Percentiles rank a stretch among this genome's conserved stretches.
These are phyloP conservation scores for Mimas tiliae DNA, from an alignment of 2,888 invertebrate species.

Conservation along the genomic window DNA sequence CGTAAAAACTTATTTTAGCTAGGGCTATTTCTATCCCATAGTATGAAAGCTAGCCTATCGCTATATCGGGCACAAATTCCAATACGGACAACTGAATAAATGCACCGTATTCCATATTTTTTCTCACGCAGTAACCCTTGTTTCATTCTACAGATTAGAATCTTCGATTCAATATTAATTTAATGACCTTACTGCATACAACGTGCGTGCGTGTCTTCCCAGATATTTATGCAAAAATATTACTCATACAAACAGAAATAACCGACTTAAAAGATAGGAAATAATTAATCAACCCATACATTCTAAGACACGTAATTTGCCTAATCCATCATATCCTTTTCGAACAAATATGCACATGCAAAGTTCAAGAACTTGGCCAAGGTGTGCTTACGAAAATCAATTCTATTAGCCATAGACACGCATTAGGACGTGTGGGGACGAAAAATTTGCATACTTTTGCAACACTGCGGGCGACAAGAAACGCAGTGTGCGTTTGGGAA, in stretches of 20 bases:
- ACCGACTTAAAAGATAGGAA: conserved; percentile 54
- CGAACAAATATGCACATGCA: conserved; percentile 19
- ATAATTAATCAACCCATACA: conserved; percentile 67
- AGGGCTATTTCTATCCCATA: too few species aligned
- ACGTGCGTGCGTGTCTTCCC: conserved; percentile 37
- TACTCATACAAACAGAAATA: conserved; percentile 48
- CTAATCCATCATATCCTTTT: conserved; percentile 62
- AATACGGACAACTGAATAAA: background rate
- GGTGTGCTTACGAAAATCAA: background rate
- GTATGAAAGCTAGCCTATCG: too few species aligned
- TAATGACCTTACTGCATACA: conserved; percentile 24
- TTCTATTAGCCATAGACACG: conserved; percentile 5
- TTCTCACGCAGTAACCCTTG: conserved; percentile 19
- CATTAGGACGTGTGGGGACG: conserved; percentile 12
- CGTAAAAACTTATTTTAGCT: too few species aligned
- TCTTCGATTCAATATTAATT: conserved; percentile 25
- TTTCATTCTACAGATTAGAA: conserved; percentile 20
- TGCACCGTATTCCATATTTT: background rate
- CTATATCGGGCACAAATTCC: too few species aligned
- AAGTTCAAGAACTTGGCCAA: conserved; percentile 23
- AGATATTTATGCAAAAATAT: conserved; percentile 58
- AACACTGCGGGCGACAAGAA: conserved; percentile 61
- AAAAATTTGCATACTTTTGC: conserved; percentile 66
- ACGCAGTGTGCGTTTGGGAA: conserved; percentile 47
- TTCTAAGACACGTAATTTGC: conserved; percentile 56